phyloP scores from a whole-genome alignment of 2,888 invertebrate species.

The Brenthis daphne region DNA sequence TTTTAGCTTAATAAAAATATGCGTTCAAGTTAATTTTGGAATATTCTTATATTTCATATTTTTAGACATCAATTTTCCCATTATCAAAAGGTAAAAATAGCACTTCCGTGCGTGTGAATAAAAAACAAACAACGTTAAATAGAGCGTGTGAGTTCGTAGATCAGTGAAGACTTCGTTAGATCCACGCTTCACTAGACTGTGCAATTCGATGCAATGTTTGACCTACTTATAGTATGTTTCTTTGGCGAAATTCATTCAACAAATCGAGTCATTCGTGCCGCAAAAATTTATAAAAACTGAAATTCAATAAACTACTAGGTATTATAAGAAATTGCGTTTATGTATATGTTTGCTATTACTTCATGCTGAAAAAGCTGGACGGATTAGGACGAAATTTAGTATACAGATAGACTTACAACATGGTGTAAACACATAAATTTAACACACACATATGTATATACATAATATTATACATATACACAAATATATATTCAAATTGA shows the following conservation, averaged over 20 bases:
- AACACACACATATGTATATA: no score
- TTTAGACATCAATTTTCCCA: neutral
- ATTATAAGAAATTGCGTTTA: neutral
- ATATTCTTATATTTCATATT: neutral
- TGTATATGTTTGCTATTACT: no score
- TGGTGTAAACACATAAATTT: no score
- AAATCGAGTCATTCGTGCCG: conserved; percentile 28
- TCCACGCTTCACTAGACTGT: conserved; percentile 62
- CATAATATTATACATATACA: no score
- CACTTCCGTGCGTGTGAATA: conserved; percentile 41
- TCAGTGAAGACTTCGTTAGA: conserved; percentile 62
- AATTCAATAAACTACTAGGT: neutral
- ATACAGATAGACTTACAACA: no score
- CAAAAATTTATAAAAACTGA: neutral
- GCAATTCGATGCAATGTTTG: conserved; percentile 74
- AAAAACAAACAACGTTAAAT: conserved; percentile 57
- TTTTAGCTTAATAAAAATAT: no score
- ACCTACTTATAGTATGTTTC: conserved; percentile 64
- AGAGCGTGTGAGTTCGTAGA: conserved; percentile 73
- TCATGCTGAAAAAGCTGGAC: no score
- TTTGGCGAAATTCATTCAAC: conserved; percentile 47
- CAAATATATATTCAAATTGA: no score
- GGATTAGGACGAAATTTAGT: no score
- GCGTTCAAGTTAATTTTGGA: no score
- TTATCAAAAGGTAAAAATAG: conserved; percentile 24